Evolutionary conservation across 2,888 invertebrate species (phyloP).

Genomic region (Harpalus rufipes): DNA sequence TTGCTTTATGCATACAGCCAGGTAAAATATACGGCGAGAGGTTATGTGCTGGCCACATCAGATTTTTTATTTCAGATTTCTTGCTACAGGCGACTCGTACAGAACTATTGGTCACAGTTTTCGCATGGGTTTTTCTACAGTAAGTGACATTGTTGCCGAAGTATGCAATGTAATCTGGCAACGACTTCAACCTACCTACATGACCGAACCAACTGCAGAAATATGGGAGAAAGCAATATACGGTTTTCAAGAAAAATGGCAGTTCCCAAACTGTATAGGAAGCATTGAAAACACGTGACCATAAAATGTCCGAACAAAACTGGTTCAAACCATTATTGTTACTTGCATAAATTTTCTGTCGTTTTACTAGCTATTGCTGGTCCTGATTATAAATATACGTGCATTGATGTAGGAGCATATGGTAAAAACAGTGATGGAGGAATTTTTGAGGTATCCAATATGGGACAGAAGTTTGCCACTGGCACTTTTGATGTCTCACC

Average conservation of each 20-base stretch:
- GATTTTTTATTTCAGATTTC: neutral
- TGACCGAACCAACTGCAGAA: neutral
- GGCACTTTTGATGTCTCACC: too few relatives aligned
- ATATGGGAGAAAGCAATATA: neutral
- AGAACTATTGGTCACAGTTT: conserved; percentile 4
- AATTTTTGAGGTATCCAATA: conserved; percentile 68
- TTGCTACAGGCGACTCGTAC: neutral
- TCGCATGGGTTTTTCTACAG: neutral
- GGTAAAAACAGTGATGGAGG: conserved; percentile 69
- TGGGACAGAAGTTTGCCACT: conserved; percentile 63
- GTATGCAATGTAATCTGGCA: conserved; percentile 8
- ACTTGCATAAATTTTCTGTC: too few relatives aligned
- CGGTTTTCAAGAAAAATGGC: conserved; percentile 57
- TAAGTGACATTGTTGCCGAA: neutral
- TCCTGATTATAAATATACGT: too few relatives aligned
- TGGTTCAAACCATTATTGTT: too few relatives aligned
- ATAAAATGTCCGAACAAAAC: too few relatives aligned
- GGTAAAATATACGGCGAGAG: too few relatives aligned
- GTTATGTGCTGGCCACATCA: too few relatives aligned
- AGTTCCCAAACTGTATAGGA: conserved; percentile 66
- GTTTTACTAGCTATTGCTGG: too few relatives aligned
- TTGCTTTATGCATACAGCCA: too few relatives aligned
- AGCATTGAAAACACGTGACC: conserved; percentile 65
- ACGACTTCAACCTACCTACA: too few relatives aligned
- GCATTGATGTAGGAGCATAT: too few relatives aligned